These are phyloP conservation scores for Ascidia mentula DNA, from an alignment of 23 tunicate species.

Conservation along the genomic window DNA sequence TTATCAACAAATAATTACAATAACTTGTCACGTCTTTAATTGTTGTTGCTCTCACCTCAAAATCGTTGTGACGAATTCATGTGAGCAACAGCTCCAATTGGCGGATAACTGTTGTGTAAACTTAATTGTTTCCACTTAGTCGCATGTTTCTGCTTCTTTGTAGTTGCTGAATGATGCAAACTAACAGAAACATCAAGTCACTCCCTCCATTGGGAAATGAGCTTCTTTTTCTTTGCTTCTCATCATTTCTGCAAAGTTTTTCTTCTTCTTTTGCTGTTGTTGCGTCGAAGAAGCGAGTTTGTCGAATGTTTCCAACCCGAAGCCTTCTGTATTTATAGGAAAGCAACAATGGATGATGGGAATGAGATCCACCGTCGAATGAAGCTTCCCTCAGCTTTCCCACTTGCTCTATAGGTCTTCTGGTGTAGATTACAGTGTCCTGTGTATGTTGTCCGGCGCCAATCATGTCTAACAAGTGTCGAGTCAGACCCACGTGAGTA, in stretches of 20 bases:
- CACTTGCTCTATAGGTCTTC: not conserved
- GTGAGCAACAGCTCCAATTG: no score
- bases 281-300: not conserved
- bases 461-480: not conserved
- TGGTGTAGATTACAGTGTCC: not conserved
- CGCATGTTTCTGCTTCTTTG: not conserved
- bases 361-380: not conserved
- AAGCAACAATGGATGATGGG: not conserved
- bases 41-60: no score
- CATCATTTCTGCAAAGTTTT: not conserved
- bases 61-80: no score
- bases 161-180: no score
- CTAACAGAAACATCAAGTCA: slow-evolving; percentile 7
- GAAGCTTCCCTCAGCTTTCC: not conserved
- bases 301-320: not conserved
- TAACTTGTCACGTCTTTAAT: no score
- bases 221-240: not conserved
- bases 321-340: not conserved
- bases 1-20: no score
- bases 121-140: not conserved
- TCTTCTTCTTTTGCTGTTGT: not conserved
- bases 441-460: not conserved
- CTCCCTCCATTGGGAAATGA: not conserved
- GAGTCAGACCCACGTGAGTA: not conserved
- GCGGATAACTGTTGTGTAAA: no score